phyloP scores from a whole-genome alignment of 2,888 invertebrate species.

The Papilio elwesi region DNA sequence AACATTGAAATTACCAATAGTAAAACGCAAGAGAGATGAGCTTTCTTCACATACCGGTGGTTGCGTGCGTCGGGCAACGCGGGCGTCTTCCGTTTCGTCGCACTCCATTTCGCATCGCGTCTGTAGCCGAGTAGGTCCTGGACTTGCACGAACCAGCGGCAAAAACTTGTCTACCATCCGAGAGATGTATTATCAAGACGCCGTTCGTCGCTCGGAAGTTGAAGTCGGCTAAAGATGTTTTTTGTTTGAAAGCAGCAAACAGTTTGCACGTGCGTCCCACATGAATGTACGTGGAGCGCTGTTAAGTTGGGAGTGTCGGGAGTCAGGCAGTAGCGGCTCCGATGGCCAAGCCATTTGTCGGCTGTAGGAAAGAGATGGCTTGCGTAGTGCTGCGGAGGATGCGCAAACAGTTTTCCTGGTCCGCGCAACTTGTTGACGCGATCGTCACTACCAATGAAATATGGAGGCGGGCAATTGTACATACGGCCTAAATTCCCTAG shows the following conservation, averaged over 20 bases:
- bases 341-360: constrained; percentile 3
- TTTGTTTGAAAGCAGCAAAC: constrained; percentile 34
- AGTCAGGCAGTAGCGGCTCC: constrained; percentile 1
- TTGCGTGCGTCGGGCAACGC: constrained; percentile 63
- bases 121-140: constrained; percentile 53
- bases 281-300: constrained; percentile 9
- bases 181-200: background rate
- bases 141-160: constrained; percentile 16
- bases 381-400: constrained; percentile 45
- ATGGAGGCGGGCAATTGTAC: constrained; percentile 5
- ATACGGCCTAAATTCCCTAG: constrained; percentile 6
- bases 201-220: constrained; percentile 4
- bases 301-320: constrained; percentile 24
- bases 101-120: constrained; percentile 75
- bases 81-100: constrained; percentile 57
- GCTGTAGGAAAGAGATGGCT: constrained; percentile 43
- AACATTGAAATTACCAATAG: constrained; percentile 39
- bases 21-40: constrained; percentile 52
- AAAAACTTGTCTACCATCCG: constrained; percentile 39
- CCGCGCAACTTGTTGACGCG: constrained; percentile 59
- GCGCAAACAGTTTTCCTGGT: constrained; percentile 58
- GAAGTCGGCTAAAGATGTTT: constrained; percentile 1
- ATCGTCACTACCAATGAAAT: constrained; percentile 30
- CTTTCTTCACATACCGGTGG: constrained; percentile 76
- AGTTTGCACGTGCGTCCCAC: constrained; percentile 37